Evolutionary conservation across 1,140 invertebrate genomes (phyloP).

Genomic region (Hypothenemus hampei): DNA sequence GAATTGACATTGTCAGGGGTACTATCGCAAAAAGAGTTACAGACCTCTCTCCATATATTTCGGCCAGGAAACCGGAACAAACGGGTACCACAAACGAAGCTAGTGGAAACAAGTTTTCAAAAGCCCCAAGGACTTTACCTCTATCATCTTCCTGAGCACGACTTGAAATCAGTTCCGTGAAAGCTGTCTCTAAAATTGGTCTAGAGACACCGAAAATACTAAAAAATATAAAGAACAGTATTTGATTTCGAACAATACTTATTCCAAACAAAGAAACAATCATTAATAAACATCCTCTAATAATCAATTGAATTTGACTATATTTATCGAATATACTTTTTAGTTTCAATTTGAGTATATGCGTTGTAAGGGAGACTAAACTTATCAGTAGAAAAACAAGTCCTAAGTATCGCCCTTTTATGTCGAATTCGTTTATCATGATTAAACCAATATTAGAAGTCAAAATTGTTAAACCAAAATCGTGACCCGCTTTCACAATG

Average conservation of each 20-base stretch:
- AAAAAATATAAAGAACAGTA: constrained; percentile 15
- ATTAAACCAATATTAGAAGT: constrained; percentile 14
- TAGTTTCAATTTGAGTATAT: constrained; percentile 13
- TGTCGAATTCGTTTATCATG: constrained; percentile 10
- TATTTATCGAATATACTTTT: constrained; percentile 21
- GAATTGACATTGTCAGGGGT: constrained; percentile 11
- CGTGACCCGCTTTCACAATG: constrained; percentile 7
- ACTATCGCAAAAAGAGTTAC: constrained; percentile 9
- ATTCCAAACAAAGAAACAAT: constrained; percentile 26
- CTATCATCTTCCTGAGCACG: constrained; percentile 20
- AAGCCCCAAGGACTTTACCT: constrained; percentile 28
- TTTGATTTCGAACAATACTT: constrained; percentile 10
- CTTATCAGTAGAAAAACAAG: constrained; percentile 14
- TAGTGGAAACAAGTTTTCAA: constrained; percentile 20
- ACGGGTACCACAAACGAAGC: constrained; percentile 19
- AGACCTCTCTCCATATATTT: constrained; percentile 12
- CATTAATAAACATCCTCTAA: constrained; percentile 18
- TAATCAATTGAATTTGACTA: constrained; percentile 17
- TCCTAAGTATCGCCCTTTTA: constrained; percentile 15
- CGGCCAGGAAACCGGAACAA: constrained; percentile 23
- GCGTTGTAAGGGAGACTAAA: constrained; percentile 2
- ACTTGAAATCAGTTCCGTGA: constrained; percentile 17
- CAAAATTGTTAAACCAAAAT: constrained; percentile 2
- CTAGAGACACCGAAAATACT: constrained; percentile 12
- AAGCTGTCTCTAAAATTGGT: constrained; percentile 16